Conservation (phyloP, 2,797 vertebrate genomes). For the Chelidonichthys spinosus region DNA sequence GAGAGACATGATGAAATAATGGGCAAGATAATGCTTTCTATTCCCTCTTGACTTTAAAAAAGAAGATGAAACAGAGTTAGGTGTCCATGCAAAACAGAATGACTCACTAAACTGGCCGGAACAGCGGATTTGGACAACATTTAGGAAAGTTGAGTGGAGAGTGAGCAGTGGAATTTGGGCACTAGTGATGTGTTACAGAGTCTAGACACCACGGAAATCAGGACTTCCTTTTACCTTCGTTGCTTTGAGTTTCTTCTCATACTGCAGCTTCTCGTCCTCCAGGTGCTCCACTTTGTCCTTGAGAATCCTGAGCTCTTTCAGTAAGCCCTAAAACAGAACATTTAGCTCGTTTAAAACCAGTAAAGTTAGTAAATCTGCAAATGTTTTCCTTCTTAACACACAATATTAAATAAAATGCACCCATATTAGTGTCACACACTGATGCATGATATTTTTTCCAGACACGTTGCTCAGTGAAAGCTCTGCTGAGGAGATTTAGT, state of each 20-base stretch:
- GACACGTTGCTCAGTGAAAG: slow-evolving; percentile 1
- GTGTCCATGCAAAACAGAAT: slow-evolving; percentile 50
- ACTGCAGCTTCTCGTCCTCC: slow-evolving; percentile 93
- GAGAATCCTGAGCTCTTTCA: slow-evolving; percentile 91
- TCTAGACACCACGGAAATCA: slow-evolving; percentile 39
- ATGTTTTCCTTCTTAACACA: slow-evolving; percentile 10
- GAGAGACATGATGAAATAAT: slow-evolving; percentile 9
- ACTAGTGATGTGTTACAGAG: slow-evolving; percentile 34
- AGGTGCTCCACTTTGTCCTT: slow-evolving; percentile 93
- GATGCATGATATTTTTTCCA: slow-evolving; percentile 2
- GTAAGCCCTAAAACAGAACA: slow-evolving; percentile 83
- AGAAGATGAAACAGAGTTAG: slow-evolving; percentile 32
- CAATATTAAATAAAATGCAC: background rate
- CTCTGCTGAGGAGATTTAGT: background rate
- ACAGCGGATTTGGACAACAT: slow-evolving; percentile 63
- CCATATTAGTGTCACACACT: slow-evolving; percentile 24
- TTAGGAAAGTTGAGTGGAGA: slow-evolving; percentile 70
- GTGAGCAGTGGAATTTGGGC: slow-evolving; percentile 63
- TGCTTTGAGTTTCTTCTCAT: slow-evolving; percentile 93
- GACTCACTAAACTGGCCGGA: slow-evolving; percentile 70
- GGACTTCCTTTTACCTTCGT: slow-evolving; percentile 88
- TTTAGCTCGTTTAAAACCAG: background rate
- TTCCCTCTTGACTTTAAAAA: slow-evolving; percentile 34
- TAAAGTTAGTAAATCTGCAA: background rate
- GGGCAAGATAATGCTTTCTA: slow-evolving; percentile 18